Conservation (phyloP, 2,888 invertebrate species). For the Ophraella communa region DNA sequence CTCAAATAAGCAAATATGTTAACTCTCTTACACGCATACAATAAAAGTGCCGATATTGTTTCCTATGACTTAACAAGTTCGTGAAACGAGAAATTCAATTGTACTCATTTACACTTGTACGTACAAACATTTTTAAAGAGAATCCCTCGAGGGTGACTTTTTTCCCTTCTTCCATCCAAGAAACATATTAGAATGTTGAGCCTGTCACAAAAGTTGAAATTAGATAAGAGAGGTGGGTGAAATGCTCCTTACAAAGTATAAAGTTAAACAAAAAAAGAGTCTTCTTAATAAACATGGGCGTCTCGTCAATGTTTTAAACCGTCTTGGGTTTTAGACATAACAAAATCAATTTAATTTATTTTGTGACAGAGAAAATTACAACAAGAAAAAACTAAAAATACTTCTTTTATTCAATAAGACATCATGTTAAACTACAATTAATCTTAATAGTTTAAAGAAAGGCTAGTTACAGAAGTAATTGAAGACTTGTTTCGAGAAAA, state of each 20-base stretch:
- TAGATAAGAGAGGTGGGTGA: conserved; percentile 33
- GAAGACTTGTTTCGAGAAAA: too few species aligned
- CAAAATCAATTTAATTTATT: neutral
- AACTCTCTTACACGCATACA: neutral
- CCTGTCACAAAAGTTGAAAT: conserved; percentile 37
- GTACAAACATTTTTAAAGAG: conserved; percentile 16
- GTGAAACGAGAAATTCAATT: conserved; percentile 19
- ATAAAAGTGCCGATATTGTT: neutral
- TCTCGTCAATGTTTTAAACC: too few species aligned
- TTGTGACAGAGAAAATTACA: too few species aligned
- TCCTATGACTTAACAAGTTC: neutral
- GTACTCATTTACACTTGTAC: conserved; percentile 21
- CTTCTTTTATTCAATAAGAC: too few species aligned
- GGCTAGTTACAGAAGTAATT: too few species aligned
- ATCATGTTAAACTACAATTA: too few species aligned
- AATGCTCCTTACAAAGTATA: conserved; percentile 34
- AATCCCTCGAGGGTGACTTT: conserved; percentile 16
- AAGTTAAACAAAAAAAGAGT: conserved; percentile 43
- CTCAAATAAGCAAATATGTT: neutral
- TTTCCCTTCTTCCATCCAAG: neutral
- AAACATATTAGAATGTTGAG: conserved; percentile 31
- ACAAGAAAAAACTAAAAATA: too few species aligned
- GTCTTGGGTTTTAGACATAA: too few species aligned
- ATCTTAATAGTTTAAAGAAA: too few species aligned
- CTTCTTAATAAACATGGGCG: conserved; percentile 9